Evolutionary conservation across 2,797 vertebrate genomes (phyloP).

Genomic region (Neostethus bicornis): DNA sequence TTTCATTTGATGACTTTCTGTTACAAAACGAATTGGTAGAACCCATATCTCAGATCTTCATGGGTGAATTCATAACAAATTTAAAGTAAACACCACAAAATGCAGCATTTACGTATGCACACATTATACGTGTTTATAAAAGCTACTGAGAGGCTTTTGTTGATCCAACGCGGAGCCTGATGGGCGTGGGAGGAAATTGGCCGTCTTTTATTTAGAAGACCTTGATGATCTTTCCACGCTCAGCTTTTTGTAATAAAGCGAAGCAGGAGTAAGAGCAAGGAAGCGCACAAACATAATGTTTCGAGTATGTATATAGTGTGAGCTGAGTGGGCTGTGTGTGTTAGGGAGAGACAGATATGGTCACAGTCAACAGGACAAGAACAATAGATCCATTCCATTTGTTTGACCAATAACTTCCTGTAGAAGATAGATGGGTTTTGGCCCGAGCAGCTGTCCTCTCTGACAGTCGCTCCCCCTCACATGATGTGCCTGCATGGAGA

Average conservation of each 20-base stretch:
- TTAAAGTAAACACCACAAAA: background rate
- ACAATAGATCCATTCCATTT: conserved; percentile 63
- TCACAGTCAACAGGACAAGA: conserved; percentile 60
- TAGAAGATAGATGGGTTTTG: conserved; percentile 73
- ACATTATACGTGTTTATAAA: conserved; percentile 13
- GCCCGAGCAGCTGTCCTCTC: conserved; percentile 60
- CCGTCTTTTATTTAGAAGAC: conserved; percentile 37
- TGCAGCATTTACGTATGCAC: background rate
- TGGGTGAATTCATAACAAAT: too few relatives aligned
- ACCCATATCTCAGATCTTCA: too few relatives aligned
- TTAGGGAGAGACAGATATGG: conserved; percentile 27
- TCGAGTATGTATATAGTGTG: conserved; percentile 13
- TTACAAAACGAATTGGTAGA: too few relatives aligned
- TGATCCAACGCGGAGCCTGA: conserved; percentile 20
- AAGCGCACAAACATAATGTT: conserved; percentile 21
- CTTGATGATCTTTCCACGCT: conserved; percentile 47
- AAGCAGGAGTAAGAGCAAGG: conserved; percentile 25
- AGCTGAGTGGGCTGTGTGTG: conserved; percentile 12
- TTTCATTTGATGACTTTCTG: too few relatives aligned
- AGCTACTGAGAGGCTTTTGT: conserved; percentile 26
- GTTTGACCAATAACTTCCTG: conserved; percentile 80
- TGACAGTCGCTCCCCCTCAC: conserved; percentile 58
- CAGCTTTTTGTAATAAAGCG: conserved; percentile 21
- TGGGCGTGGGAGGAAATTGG: conserved; percentile 31
- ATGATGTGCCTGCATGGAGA: conserved; percentile 40